Evolutionary conservation across 2,113 vertebrate species (phyloP).

Genomic region (Silurus glanis): DNA sequence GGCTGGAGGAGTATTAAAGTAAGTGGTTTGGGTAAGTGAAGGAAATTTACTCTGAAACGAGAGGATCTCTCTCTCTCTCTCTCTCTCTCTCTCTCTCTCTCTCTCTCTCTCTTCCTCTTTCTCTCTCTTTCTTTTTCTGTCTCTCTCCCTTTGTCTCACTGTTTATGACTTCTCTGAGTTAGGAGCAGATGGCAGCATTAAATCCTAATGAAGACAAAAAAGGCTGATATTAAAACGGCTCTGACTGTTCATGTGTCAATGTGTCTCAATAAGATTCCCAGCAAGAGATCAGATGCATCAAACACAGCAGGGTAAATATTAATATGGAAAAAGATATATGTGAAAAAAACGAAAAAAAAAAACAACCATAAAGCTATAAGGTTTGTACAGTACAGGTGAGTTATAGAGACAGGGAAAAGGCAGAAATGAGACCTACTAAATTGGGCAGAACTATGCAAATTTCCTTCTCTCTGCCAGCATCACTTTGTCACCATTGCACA

Average conservation of each 20-base stretch:
- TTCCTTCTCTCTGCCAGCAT: slow-evolving; percentile 10
- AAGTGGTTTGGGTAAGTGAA: slow-evolving; percentile 51
- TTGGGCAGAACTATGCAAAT: slow-evolving; percentile 27
- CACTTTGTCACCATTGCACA: slow-evolving; percentile 39
- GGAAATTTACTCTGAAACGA: slow-evolving; percentile 41
- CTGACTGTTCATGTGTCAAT: slow-evolving; percentile 12
- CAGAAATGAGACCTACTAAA: background rate
- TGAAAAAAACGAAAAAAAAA: background rate
- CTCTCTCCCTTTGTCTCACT: background rate
- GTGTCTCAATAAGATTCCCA: slow-evolving; percentile 33
- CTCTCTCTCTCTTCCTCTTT: too few species aligned
- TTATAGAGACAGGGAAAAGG: background rate
- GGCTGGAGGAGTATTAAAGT: slow-evolving; percentile 58
- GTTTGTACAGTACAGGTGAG: background rate
- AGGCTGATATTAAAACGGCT: slow-evolving; percentile 26
- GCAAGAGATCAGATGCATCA: slow-evolving; percentile 19
- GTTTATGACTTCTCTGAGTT: slow-evolving; percentile 42
- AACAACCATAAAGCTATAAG: background rate
- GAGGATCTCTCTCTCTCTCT: slow-evolving; percentile 7
- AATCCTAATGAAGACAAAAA: slow-evolving; percentile 42
- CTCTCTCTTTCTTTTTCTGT: too few species aligned
- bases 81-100: too few species aligned
- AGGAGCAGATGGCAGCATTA: slow-evolving; percentile 49
- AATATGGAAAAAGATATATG: slow-evolving; percentile 6
- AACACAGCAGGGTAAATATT: slow-evolving; percentile 18